Base-by-base conservation (phyloP, 2,797 vertebrate species). In the Tachyglossus aculeatus region DNA sequence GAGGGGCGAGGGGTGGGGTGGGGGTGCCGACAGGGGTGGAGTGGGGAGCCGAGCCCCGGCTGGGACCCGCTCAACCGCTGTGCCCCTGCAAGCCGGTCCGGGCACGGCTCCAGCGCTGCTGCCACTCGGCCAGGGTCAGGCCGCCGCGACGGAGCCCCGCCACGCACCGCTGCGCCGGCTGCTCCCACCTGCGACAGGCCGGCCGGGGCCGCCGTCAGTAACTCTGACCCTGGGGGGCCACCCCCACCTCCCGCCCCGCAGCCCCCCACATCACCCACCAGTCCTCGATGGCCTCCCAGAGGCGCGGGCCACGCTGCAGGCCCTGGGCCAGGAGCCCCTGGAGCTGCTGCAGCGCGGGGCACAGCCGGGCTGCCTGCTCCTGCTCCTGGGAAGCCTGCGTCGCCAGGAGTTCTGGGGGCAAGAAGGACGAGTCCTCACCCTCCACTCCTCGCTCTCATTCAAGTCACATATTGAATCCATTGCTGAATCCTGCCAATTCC, bases 141-240 rank as follows among this genome's bases (percentile, higher is more conserved):
- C 81, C 13, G 2, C 19, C 81, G 8, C 79, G 72, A 66, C 68
- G 45, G 52, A 68, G 65, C 40, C 83, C 82, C 47, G n/a, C 21
- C 64, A 0, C 47, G 82, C 56, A 0, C 32, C 66, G 9, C 60
- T 84, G 83, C 40, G 77, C 84, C 13, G 83, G 83, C 64, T 87
- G 85, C 56, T 87, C 81, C 85, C 85, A 87, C 85, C 85, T 87
- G 64, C 25, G 36, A 64, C 8, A 56, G 18, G 16, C 25, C 14
- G 53, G 25, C 25, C 25, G 3, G 18, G 37, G 3, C 1, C n/a
- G 15, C 16, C 25, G 44, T 79, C 9, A 65, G 33, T 18, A 4
- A 12, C 5, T 39, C 37, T 37, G 12, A 12, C 12, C 37, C 37
- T 37, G 19, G 37, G 37, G 19, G 37, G 19, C 12, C 37, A 39